Conservation (phyloP, 1,140 invertebrate genomes). For the Hylaeus volcanicus region DNA sequence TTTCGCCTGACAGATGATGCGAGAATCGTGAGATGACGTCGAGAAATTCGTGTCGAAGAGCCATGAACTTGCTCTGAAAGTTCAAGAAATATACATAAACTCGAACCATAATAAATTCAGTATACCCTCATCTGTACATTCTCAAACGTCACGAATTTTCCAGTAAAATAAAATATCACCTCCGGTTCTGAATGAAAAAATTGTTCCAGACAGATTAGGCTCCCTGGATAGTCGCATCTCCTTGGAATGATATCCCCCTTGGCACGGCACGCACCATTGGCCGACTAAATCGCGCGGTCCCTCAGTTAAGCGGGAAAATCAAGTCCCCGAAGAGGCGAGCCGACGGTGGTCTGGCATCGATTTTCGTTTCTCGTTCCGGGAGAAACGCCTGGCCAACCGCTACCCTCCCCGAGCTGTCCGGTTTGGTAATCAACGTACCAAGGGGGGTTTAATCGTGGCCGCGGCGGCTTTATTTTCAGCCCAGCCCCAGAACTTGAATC, state of each 20-base stretch:
- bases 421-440: constrained; percentile 43
- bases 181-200: too few species aligned
- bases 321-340: background rate
- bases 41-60: background rate
- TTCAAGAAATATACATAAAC: too few species aligned
- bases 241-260: background rate
- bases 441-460: constrained; percentile 46
- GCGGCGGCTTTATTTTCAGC: constrained; percentile 41
- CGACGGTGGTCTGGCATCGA: constrained; percentile 14
- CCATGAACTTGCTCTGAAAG: too few species aligned
- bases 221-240: too few species aligned
- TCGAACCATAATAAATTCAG: too few species aligned
- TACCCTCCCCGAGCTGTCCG: constrained; percentile 14
- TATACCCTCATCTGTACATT: too few species aligned
- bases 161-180: too few species aligned
- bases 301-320: background rate
- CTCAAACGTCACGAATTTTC: too few species aligned
- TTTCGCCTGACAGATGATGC: background rate
- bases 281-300: background rate
- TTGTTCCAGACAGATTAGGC: too few species aligned
- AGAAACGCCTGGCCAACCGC: constrained; percentile 10
- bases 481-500: constrained; percentile 24
- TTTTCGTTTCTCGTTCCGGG: constrained; percentile 27
- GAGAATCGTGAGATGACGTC: too few species aligned
- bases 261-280: background rate